Base-by-base conservation (phyloP, 2,797 vertebrate genomes). In the Cyclopterus lumpus region DNA sequence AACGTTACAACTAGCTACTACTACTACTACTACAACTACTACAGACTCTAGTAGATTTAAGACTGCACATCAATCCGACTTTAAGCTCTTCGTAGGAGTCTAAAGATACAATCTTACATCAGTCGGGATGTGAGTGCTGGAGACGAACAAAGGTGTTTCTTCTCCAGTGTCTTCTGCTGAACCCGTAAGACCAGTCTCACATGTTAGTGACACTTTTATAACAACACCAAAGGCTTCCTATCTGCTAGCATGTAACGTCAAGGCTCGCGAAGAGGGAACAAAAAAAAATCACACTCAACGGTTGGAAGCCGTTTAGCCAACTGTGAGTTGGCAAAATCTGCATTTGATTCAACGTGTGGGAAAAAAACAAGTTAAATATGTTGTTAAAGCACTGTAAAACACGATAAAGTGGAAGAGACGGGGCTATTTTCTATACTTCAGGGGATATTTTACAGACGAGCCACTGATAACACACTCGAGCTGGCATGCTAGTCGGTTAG, bases 401-500 rank as follows among this genome's bases (percentile, higher is more conserved):
- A 26, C 22, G 51, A 34, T 28, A 8, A 26, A 48, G 18, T 18
- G 3, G 3, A 4, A 22, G 0, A 1, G 22, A 16, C 32, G 1
- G 3, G 0, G 14, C 22, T 9, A 7, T 22, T 68, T 59, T 24
- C 1, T 5, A 5, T 4, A 34, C 62, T 72, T 62, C 1, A 1
- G 34, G 9, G 59, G 53, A 0, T 61, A 49, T 69, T 28, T 49
- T 20, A 8, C 44, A 53, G 7, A 10, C 63, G 68, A 81, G 42
- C 11, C 12, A 1, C 42, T 18, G 85, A 85, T 85, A 87, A 89
- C 73, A 60, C 62, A 62, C 67, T 81, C 61, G 75, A 62, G 84
- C 83, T 75, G 79, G 73, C 61, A 83, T 87, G 92, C 92, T 93
- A 93, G 87, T 53, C 12, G 34, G 90, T 81, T 94, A 93, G 91